Evolutionary conservation across 2,113 vertebrate species (phyloP).

Genomic region (Paralichthys olivaceus): DNA sequence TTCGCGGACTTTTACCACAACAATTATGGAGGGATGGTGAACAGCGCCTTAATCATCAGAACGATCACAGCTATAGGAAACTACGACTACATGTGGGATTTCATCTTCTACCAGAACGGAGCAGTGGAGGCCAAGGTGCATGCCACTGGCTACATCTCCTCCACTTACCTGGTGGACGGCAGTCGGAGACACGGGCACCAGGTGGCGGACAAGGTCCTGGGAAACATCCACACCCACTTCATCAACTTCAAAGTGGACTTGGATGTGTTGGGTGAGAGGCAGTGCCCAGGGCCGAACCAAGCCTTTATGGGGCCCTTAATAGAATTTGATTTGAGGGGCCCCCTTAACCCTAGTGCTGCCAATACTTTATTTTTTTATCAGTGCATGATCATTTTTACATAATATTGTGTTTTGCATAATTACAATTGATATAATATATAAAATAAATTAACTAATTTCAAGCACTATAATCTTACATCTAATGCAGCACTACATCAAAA

Average conservation of each 20-base stretch:
- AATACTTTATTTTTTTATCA: no score
- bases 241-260: conserved; percentile 91
- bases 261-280: conserved; percentile 87
- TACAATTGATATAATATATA: no score
- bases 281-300: not conserved
- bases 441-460: no score
- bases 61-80: conserved; percentile 87
- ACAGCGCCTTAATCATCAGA: conserved; percentile 87
- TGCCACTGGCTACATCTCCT: conserved; percentile 88
- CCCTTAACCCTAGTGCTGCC: not conserved
- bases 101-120: conserved; percentile 90
- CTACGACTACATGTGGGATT: conserved; percentile 91
- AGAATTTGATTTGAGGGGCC: not conserved
- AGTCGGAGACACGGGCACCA: conserved; percentile 83
- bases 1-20: conserved; percentile 83
- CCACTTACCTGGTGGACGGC: conserved; percentile 79
- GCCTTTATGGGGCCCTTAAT: not conserved
- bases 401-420: no score
- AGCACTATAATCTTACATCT: no score
- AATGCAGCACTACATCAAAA: no score
- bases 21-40: conserved; percentile 86
- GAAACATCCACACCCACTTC: conserved; percentile 89
- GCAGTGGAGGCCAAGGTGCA: conserved; percentile 88
- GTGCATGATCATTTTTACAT: no score
- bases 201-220: conserved; percentile 85